These are phyloP conservation scores for Psittacus erithacus DNA, from an alignment of 2,113 vertebrate species.

Conservation along the genomic window DNA sequence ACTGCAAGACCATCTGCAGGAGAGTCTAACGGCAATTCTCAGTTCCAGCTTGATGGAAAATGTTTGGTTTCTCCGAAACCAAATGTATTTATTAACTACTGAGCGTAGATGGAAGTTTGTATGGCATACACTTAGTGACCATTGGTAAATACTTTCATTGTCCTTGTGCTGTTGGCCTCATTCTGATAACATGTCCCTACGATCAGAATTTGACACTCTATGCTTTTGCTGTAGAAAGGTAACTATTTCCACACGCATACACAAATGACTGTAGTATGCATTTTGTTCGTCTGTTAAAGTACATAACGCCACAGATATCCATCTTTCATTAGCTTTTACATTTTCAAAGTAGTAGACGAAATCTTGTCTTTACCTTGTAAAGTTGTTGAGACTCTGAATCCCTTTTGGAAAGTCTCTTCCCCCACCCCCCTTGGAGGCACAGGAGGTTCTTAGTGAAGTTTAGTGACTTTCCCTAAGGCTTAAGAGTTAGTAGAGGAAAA, in stretches of 20 bases:
- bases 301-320: not conserved
- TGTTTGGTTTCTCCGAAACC: not conserved
- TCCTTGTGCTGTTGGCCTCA: fast-evolving
- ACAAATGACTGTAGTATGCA: not conserved
- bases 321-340: not conserved
- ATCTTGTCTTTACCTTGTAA: not conserved
- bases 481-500: not conserved
- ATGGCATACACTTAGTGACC: not conserved
- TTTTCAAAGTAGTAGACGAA: not conserved
- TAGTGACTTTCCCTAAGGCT: not conserved
- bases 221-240: not conserved
- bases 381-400: not conserved
- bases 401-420: not conserved
- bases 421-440: not conserved
- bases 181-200: not conserved
- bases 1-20: not conserved
- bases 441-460: not conserved
- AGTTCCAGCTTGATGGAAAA: not conserved
- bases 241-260: not conserved
- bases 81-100: not conserved
- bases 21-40: not conserved
- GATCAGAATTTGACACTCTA: not conserved
- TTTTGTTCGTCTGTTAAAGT: not conserved
- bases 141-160: not conserved
- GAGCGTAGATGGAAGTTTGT: not conserved